phyloP scores from a whole-genome alignment of 1,140 invertebrate species.

The Eurosta solidaginis region DNA sequence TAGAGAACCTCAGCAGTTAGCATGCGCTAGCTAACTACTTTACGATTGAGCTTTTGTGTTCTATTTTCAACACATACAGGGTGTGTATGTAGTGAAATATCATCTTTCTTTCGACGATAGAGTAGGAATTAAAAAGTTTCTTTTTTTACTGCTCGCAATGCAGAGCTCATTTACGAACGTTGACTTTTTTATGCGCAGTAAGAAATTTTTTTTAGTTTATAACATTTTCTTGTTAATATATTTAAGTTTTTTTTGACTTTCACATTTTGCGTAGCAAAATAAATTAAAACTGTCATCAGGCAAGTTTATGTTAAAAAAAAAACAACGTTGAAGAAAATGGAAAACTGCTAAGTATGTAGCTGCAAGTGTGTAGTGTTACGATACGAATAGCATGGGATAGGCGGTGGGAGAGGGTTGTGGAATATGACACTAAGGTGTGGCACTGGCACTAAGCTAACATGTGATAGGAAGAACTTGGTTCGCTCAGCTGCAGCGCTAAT shows the following conservation, averaged over 20 bases:
- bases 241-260: background rate
- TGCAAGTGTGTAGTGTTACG: background rate
- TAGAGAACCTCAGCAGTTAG: background rate
- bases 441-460: background rate
- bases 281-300: constrained; percentile 24
- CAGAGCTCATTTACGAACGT: background rate
- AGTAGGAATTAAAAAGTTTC: background rate
- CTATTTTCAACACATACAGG: background rate
- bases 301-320: constrained; percentile 11
- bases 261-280: background rate
- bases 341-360: constrained; percentile 22
- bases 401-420: background rate
- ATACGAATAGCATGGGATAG: background rate
- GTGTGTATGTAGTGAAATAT: background rate
- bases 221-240: background rate
- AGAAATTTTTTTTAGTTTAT: background rate
- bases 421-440: background rate
- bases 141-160: background rate
- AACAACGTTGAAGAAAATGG: constrained; percentile 8
- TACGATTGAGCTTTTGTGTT: background rate
- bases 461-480: no score
- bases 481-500: background rate
- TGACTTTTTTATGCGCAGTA: background rate
- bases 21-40: background rate
- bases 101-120: background rate